Base-by-base conservation (phyloP, 2,888 invertebrate genomes). In the Stenoptilia bipunctidactyla region DNA sequence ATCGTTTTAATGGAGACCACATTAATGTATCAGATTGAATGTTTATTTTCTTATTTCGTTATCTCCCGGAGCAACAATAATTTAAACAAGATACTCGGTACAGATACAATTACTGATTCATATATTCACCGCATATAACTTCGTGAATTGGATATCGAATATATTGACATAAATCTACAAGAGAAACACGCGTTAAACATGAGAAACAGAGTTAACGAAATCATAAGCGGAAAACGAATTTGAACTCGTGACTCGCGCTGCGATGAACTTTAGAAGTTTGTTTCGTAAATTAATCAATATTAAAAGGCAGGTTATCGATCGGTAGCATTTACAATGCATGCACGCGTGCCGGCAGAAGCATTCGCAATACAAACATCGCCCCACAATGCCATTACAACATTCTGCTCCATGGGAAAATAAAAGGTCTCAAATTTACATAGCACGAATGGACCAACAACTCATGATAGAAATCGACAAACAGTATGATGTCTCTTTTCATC, bases 1-100 rank as follows among this genome's bases (percentile, higher is more conserved):
- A 74, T 74, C 73, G 68, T 75, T 72, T 20, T 71, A 73, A 71
- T 74, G 72, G 69, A 68, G 66, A 66, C 65, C 66, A 62, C 64
- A 71, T 70, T 74, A 72, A 68, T 70, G 69, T 71, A 73, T 73
- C 72, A 61, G 71, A 72, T 73, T 54, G 58, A 64, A 62, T 20
- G 55, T 61, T 66, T 66, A 55, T 61, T 66, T n/a, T 63, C 58
- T 59, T 55, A 49, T 54, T 56, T 45, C 30, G 12, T 30, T 30
- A 30, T 30, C 34, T 34, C 14, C 30, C n/a, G 4, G 14, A 34
- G 34, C 30, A 34, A 34, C 13, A 13, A 13, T 13, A 34, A 34
- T 14, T 14, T 34, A 34, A 13, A 13, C 34, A 14, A 13, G 34
- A 34, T 30, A 30, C 30, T 30, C 12, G 10, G 20, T 20, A 30